Evolutionary conservation across 2,888 invertebrate genomes (phyloP), one percentile per base, ranked within the genome.

Genomic region (Lasioglossum lativentre): DNA sequence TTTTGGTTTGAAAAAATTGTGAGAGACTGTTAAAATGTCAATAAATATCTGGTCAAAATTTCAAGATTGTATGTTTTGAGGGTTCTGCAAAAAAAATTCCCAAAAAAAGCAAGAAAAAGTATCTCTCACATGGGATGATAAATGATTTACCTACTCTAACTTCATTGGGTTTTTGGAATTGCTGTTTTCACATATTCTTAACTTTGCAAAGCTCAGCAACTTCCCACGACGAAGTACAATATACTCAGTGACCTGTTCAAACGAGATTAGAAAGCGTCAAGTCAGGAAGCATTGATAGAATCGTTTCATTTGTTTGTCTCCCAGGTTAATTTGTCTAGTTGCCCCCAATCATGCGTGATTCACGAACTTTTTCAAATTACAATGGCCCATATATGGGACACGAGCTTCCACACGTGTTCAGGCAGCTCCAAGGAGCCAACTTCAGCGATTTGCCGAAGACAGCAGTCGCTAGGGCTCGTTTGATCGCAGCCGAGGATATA

Each of bases 401-500:
- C 16, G 30, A 16, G 14, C 30, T 2, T 27, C 27, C 6, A 30
- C 63, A n/a, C 63, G 63, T 63, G 63, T 63, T 23, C 34, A 23
- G 34, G 34, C 66, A 8, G 19, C 23, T 3, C 10, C 30, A 3
- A 0, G 66, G 66, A 66, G 66, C 19, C 10, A 34, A 38, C 34
- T 34, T 34, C 66, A 66, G 34, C 66, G 66, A 66, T 66, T 66
- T 66, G 23, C 66, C 52, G 66, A 23, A 40, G 66, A 80, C 66
- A 34, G 45, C 68, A n/a, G 38, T 38, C 42, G 27, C 38, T 66
- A 63, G 34, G 19, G 82, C 74, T 47, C 72, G 68, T 83, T 83
- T 42, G 75, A 76, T 83, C 71, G 45, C 45, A 45, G 76, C 59
- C 84, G 63, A 76, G 27, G 84, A 79, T 85, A 86, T 86, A 85